Evolutionary conservation across 2,888 invertebrate species (phyloP), one percentile per base, ranked within the genome.

Genomic region (Plebejus melissa): DNA sequence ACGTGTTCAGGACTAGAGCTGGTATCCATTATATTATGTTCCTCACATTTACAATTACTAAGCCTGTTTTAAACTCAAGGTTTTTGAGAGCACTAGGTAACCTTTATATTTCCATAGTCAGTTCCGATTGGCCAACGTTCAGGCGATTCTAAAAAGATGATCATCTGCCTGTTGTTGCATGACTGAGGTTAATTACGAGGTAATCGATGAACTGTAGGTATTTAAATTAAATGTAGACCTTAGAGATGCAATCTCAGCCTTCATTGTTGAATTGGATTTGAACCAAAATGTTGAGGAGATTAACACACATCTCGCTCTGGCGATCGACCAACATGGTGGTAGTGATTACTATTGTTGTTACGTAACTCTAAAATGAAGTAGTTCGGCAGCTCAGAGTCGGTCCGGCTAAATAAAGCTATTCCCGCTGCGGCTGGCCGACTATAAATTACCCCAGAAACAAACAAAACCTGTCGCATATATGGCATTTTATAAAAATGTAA

Each of bases 401-500:
- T 60, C 28, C 65, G 65, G 65, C 65, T 65, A 65, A 32, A 65
- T 65, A 65, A 65, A 65, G 65, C 32, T 36, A 65, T 65, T 65
- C 5, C 65, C 28, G 32, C 13, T 65, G 65, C 65, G 65, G 32
- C 65, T 16, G 65, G 22, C 32, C 32, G 32, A 65, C 72, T 72
- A 72, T 72, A 72, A 72, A 72, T 72, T 32, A 54, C 54, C 11
- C 72, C 28, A 11, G 70, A 50, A 50, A 50, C 54, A 72, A 54
- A 54, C 72, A 72, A 72, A 50, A 16, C 50, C 13, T 54, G 28
- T 72, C 54, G 54, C 54, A 28, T 54, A 50, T 50, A 50, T 50
- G 72, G 32, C 72, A 72, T 72, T 72, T 72, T 54, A 72, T 50
- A 72, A 50, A 71, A 72, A 28, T 72, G 50, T 72, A 72, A 72